Evolutionary conservation across 1,140 invertebrate species (phyloP), one percentile per base, ranked within the genome.

Genomic region (Cherax quadricarinatus): DNA sequence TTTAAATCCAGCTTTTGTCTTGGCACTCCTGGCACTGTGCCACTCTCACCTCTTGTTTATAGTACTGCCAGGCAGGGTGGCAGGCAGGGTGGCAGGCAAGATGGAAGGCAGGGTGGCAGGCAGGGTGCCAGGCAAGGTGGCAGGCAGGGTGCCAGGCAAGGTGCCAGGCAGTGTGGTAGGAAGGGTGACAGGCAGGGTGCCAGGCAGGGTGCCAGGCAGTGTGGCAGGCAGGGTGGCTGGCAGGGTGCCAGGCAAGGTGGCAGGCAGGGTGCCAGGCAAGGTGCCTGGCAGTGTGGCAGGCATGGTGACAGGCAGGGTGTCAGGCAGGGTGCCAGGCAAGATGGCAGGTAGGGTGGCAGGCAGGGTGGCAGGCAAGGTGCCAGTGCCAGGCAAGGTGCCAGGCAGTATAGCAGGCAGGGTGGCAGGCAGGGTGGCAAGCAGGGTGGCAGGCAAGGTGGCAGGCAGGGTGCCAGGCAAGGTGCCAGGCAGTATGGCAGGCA

Each of bases 1-100:
- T 87, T 87, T 78, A 87, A 78, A 78, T 79, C 85, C 73, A 30
- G 70, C 85, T 87, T 87, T 87, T 87, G 85, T 87, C 73, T 87
- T 78, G 85, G 14, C 86, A 78, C 66, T 70, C 73, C 16, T 66
- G 41, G n/a, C 48, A 70, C 86, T 48, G 70, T 60, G 86, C 30
- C 14, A 18, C 30, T 24, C 83, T 48, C 75, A 87, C 86, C 86
- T 78, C 51, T 53, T 87, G 60, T 49, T 53, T 87, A 75, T 75
- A 62, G 53, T 66, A 66, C 66, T 62, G 85, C 16, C 14, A n/a
- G 41, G 24, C 60, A 24, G 24, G 60, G 30, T 41, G 66, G 84
- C 12, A 18, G 53, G 53, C 9, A 57, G 83, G 57, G 53, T 7
- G 83, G n/a, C 14, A 16, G 6, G 14, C 62, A 16, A n/a, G n/a